Conservation (phyloP, 2,113 vertebrate species). For the Oncorhynchus kisutch region DNA sequence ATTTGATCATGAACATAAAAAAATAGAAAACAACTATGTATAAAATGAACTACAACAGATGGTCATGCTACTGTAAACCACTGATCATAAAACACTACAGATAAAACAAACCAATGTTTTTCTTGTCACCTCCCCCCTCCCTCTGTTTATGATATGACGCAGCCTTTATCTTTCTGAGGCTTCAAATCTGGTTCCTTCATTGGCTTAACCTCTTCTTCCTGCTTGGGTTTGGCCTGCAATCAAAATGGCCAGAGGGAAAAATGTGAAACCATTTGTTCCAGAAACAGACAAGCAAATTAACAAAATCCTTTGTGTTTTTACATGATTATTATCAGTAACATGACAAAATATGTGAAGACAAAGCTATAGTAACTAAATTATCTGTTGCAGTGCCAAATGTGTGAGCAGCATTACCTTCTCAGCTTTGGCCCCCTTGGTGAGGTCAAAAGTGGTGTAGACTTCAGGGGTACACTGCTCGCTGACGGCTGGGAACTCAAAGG, state of each 20-base stretch:
- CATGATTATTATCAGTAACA: not conserved
- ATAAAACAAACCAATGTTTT: slow-evolving; percentile 17
- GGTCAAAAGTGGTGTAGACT: slow-evolving; percentile 87
- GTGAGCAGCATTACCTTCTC: slow-evolving; percentile 80
- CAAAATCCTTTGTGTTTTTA: not conserved
- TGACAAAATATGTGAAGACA: not conserved
- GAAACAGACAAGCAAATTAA: not conserved
- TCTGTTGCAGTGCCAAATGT: too few relatives aligned
- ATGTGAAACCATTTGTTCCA: not conserved
- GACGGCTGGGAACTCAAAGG: slow-evolving; percentile 85
- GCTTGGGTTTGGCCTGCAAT: slow-evolving; percentile 83
- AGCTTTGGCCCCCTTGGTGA: slow-evolving; percentile 91
- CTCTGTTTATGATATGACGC: slow-evolving; percentile 80
- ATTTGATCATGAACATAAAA: slow-evolving; percentile 9
- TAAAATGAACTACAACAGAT: slow-evolving; percentile 40
- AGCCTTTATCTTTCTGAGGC: slow-evolving; percentile 94
- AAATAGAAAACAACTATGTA: slow-evolving; percentile 30
- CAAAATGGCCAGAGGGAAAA: not conserved
- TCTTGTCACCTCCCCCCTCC: not conserved
- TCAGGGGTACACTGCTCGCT: slow-evolving; percentile 84
- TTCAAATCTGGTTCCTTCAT: slow-evolving; percentile 95
- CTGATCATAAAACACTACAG: slow-evolving; percentile 51
- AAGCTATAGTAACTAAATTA: not conserved
- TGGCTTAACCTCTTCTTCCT: slow-evolving; percentile 91
- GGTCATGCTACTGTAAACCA: not conserved